Evolutionary conservation across 2,113 vertebrate genomes (phyloP).

Genomic region (Eclectus roratus): DNA sequence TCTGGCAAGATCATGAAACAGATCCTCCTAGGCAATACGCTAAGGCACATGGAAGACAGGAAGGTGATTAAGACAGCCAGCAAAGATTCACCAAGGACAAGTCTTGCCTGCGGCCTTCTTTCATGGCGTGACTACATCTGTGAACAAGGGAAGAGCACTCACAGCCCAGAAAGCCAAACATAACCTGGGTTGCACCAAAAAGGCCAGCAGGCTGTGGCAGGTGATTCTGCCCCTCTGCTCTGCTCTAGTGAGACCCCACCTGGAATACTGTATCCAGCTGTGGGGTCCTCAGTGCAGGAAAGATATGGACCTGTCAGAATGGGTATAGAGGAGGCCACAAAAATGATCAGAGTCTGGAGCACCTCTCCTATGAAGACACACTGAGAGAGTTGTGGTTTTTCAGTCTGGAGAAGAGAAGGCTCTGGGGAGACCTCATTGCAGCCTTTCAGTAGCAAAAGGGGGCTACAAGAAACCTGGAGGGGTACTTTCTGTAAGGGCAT

Average conservation of each 20-base stretch:
- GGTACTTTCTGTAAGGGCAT: neutral
- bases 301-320: neutral
- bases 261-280: neutral
- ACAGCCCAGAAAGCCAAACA: neutral
- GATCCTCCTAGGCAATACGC: neutral
- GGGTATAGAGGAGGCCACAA: neutral
- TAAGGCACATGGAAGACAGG: neutral
- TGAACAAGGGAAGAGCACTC: neutral
- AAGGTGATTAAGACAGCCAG: neutral
- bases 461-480: neutral
- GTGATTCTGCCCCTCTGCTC: neutral
- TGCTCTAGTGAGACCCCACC: neutral
- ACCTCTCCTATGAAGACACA: neutral
- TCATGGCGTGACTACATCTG: neutral
- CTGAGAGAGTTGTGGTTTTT: neutral
- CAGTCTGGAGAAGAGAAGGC: neutral
- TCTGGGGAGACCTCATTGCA: neutral
- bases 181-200: neutral
- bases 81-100: neutral
- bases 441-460: neutral
- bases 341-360: neutral
- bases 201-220: neutral
- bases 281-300: neutral
- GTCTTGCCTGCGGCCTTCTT: neutral
- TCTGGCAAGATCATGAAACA: neutral